These are phyloP conservation scores for Bombylius discolor DNA, from an alignment of 2,888 invertebrate species.

Conservation along the genomic window DNA sequence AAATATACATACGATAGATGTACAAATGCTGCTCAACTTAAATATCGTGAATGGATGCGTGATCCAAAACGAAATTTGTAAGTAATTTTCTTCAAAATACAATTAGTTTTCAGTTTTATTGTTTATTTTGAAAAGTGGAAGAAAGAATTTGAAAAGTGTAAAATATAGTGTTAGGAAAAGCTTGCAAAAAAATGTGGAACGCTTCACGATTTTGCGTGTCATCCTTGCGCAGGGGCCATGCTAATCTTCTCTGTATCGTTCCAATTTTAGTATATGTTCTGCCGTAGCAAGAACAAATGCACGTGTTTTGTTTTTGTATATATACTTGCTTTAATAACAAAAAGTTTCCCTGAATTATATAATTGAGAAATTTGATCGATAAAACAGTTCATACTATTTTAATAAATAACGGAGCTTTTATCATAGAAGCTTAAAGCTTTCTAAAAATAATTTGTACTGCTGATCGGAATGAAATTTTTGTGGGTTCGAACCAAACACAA, in stretches of 20 bases:
- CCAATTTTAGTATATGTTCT: constrained; percentile 67
- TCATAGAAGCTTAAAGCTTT: too few relatives aligned
- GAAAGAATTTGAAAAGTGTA: background rate
- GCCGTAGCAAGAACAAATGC: constrained; percentile 30
- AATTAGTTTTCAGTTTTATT: background rate
- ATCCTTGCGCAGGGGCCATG: constrained; percentile 79
- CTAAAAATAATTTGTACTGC: too few relatives aligned
- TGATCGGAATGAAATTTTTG: too few relatives aligned
- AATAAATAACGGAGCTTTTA: too few relatives aligned
- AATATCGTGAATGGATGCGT: constrained; percentile 42
- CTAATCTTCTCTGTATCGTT: constrained; percentile 79
- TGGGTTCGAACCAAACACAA: constrained; percentile 20
- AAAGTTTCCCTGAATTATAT: too few relatives aligned
- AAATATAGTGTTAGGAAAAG: background rate
- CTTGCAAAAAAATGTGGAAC: constrained; percentile 32
- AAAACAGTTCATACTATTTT: too few relatives aligned
- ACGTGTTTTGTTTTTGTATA: too few relatives aligned
- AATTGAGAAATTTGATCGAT: too few relatives aligned
- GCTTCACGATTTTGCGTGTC: constrained; percentile 78
- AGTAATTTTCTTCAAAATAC: constrained; percentile 16
- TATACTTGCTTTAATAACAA: too few relatives aligned
- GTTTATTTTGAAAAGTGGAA: too few relatives aligned
- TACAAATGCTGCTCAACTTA: constrained; percentile 36
- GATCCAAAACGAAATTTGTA: constrained; percentile 39
- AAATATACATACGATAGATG: constrained; percentile 40